phyloP scores from a whole-genome alignment of 2,797 vertebrate genomes.

The Tenualosa ilisha region DNA sequence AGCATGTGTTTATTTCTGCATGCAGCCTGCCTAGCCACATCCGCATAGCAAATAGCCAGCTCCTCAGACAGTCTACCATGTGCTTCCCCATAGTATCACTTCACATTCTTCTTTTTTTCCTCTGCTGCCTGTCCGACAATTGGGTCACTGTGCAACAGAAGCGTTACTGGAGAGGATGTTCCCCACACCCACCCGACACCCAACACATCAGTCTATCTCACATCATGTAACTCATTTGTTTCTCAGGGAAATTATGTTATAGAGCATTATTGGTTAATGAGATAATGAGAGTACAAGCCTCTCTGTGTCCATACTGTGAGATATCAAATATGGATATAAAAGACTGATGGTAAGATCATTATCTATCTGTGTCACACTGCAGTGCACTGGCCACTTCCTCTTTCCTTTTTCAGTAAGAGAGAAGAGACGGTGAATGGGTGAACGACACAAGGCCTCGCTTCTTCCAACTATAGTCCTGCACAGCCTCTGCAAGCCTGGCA shows the following conservation, averaged over 20 bases:
- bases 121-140: neutral
- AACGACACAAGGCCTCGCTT: neutral
- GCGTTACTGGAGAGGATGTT: neutral
- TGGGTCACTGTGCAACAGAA: neutral
- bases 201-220: conserved; percentile 1
- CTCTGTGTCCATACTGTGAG: neutral
- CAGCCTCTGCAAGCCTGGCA: neutral
- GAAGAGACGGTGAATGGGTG: neutral
- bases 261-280: neutral
- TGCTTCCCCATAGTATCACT: neutral
- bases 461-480: neutral
- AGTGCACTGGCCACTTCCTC: neutral
- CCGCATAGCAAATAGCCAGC: neutral
- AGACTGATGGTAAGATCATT: neutral
- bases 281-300: neutral
- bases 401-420: neutral
- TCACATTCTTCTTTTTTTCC: neutral
- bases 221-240: neutral
- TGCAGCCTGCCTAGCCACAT: neutral
- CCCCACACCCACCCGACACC: neutral
- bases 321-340: neutral
- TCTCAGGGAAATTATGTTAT: neutral
- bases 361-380: neutral
- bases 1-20: neutral
- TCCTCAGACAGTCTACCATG: neutral